A percentile compares a stretch with the other conserved stretches of the same genome.
phyloP scores from a whole-genome alignment of 1,140 invertebrate genomes.

The Plectrocnemia conspersa region DNA sequence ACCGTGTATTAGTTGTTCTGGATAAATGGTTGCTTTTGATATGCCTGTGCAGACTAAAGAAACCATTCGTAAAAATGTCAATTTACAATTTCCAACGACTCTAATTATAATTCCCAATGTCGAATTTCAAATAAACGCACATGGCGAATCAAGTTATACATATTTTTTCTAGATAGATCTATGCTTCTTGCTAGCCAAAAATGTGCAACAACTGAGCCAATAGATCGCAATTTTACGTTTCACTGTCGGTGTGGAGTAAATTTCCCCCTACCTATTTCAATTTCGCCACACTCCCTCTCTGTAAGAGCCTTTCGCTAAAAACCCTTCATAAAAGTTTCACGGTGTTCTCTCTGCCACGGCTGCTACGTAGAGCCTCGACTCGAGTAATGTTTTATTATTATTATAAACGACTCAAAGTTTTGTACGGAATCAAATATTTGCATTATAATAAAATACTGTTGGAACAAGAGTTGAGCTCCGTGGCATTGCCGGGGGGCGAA shows the following conservation, averaged over 20 bases:
- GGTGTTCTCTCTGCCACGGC: not conserved
- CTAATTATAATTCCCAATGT: too few species aligned
- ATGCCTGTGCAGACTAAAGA: too few species aligned
- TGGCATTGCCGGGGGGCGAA: not conserved
- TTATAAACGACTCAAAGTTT: slow-evolving; percentile 35
- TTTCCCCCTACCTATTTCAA: slow-evolving; percentile 21
- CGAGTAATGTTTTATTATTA: slow-evolving; percentile 33
- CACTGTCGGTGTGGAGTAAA: slow-evolving; percentile 23
- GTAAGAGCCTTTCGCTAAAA: slow-evolving; percentile 19
- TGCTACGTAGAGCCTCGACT: slow-evolving; percentile 4
- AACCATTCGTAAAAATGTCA: too few species aligned
- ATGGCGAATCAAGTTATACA: too few species aligned
- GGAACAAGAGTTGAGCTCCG: slow-evolving; percentile 21
- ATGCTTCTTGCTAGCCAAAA: too few species aligned
- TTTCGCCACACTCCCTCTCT: slow-evolving; percentile 18
- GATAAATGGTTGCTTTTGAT: too few species aligned
- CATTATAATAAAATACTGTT: slow-evolving; percentile 34
- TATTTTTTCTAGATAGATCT: too few species aligned
- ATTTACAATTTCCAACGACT: too few species aligned
- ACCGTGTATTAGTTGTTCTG: too few species aligned
- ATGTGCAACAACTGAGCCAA: too few species aligned
- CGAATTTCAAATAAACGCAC: too few species aligned
- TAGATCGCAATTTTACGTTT: slow-evolving; percentile 8
- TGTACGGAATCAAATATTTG: slow-evolving; percentile 35
- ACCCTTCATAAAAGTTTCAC: slow-evolving; percentile 34